Base-by-base conservation (phyloP, 2,888 invertebrate genomes). In the Tholera decimalis region DNA sequence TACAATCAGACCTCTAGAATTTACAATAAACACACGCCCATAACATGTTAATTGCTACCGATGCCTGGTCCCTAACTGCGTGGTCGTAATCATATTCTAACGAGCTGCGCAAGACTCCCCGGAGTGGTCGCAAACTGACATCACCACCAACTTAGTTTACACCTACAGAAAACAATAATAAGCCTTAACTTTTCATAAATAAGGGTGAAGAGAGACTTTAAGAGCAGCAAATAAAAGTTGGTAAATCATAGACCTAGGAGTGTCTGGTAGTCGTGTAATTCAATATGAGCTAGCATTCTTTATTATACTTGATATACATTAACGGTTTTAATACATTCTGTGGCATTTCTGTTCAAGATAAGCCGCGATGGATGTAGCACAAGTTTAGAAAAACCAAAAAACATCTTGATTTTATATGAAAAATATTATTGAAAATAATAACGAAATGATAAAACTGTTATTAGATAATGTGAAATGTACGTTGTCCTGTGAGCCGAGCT, bases 41-140 rank as follows among this genome's bases (percentile, higher is more conserved):
- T 70, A 71, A 81, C 78, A 82, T 73, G 71, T 75, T 83, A 77
- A 80, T 82, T 78, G 83, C 83, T 83, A 80, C 83, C 76, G 81
- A 79, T 62, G 79, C 73, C 55, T 26, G 44, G 50, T 51, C 68
- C 66, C 71, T 54, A 30, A 73, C 73, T 68, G 75, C 68, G 67
- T 55, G 68, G 35, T 53, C 63, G 73, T 77, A 76, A 82, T 77
- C 57, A 77, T 73, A 76, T 72, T 74, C 73, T 77, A 78, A 77
- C 81, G 75, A 79, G 79, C 69, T 62, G 56, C 54, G 50, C 69
- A 55, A 46, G 66, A 66, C 71, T 61, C 70, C 73, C 83, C 54
- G 73, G 68, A 33, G 75, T 13, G 69, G 56, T 44, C 46, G 47
- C 67, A 35, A 35, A 47, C 65, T 61, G 50, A 64, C 65, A 59